Evolutionary conservation across 2,888 invertebrate genomes (phyloP).

Genomic region (Lampropteryx suffumata): DNA sequence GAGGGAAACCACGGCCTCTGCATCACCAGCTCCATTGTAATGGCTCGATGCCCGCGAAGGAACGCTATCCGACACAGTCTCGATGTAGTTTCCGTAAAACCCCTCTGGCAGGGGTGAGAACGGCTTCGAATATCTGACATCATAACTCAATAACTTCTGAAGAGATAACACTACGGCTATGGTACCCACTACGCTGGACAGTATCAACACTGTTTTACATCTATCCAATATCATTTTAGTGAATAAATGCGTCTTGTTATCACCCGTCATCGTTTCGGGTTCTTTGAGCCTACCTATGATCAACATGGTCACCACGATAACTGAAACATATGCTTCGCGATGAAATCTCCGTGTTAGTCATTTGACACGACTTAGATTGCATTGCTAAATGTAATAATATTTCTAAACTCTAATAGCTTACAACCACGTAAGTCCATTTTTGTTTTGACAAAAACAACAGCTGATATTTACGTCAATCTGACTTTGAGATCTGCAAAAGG

Average conservation of each 20-base stretch:
- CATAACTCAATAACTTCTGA: slow-evolving; percentile 65
- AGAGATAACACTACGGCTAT: slow-evolving; percentile 69
- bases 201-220: slow-evolving; percentile 70
- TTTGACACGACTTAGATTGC: slow-evolving; percentile 61
- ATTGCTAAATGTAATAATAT: slow-evolving; percentile 62
- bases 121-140: slow-evolving; percentile 65
- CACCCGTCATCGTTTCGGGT: slow-evolving; percentile 64
- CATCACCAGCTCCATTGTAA: slow-evolving; percentile 58
- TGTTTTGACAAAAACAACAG: slow-evolving; percentile 36
- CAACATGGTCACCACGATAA: slow-evolving; percentile 59
- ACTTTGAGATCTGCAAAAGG: slow-evolving; percentile 10
- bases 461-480: slow-evolving; percentile 7
- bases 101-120: slow-evolving; percentile 73
- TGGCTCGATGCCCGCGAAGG: slow-evolving; percentile 41
- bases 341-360: slow-evolving; percentile 50
- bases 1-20: slow-evolving; percentile 92
- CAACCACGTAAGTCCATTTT: slow-evolving; percentile 70
- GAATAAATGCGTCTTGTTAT: slow-evolving; percentile 50
- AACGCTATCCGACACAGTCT: slow-evolving; percentile 52
- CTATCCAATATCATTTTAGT: slow-evolving; percentile 70
- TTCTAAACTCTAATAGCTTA: slow-evolving; percentile 64
- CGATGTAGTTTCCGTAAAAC: slow-evolving; percentile 68
- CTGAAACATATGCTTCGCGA: slow-evolving; percentile 46
- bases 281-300: slow-evolving; percentile 65
- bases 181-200: slow-evolving; percentile 72